Percentiles rank a stretch among this genome's conserved stretches.
Evolutionary conservation across 2,113 vertebrate species (phyloP).

Genomic region (Buteo buteo): DNA sequence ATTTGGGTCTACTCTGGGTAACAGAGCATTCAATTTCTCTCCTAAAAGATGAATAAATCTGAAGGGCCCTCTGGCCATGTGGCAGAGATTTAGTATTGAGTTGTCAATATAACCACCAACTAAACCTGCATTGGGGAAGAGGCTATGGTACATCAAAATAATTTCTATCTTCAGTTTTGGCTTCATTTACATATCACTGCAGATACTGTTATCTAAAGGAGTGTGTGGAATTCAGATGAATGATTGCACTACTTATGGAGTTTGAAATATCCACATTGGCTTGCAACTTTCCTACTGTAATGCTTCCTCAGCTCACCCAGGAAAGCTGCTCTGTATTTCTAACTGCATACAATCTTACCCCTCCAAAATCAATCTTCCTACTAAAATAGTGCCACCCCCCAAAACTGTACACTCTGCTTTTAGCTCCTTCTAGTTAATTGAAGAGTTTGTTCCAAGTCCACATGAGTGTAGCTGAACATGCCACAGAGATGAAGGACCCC

Average conservation of each 20-base stretch:
- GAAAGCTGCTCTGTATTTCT: background rate
- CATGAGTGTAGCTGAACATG: background rate
- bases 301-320: background rate
- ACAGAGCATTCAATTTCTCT: background rate
- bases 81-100: background rate
- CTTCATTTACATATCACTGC: background rate
- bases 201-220: background rate
- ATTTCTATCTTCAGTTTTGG: background rate
- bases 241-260: background rate
- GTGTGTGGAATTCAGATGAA: background rate
- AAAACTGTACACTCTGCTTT: background rate
- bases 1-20: background rate
- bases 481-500: background rate
- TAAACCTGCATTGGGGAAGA: background rate
- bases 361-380: background rate
- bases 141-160: background rate
- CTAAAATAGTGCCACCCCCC: background rate
- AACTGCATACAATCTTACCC: background rate
- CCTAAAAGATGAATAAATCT: background rate
- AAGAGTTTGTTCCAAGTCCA: background rate
- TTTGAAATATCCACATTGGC: background rate
- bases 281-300: background rate
- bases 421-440: background rate
- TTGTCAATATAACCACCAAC: background rate
- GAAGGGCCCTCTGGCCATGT: background rate